These are phyloP conservation scores for Boulengeromyrus knoepffleri DNA, from an alignment of 2,113 vertebrate genomes.

Conservation along the genomic window DNA sequence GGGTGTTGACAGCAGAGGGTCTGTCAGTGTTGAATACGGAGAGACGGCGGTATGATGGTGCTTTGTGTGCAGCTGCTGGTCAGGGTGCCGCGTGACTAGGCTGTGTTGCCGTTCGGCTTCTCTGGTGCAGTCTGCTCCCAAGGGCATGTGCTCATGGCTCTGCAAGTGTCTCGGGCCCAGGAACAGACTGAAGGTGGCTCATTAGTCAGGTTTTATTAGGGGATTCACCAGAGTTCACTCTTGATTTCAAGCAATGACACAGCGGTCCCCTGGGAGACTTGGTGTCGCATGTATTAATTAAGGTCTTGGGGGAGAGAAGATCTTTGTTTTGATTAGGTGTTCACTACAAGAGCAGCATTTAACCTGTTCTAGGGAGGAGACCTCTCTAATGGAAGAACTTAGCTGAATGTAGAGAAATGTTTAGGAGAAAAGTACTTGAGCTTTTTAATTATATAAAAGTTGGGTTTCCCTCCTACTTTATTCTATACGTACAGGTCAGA, in stretches of 20 bases:
- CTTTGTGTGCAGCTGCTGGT: background rate
- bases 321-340: background rate
- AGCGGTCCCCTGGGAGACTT: background rate
- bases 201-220: background rate
- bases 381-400: background rate
- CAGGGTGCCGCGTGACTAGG: background rate
- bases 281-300: background rate
- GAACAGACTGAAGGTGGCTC: background rate
- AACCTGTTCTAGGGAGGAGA: background rate
- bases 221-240: background rate
- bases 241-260: background rate
- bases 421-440: background rate
- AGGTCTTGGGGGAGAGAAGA: background rate
- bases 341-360: background rate
- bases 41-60: background rate
- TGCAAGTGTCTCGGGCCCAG: background rate
- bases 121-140: too few relatives aligned
- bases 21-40: background rate
- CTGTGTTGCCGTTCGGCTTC: background rate
- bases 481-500: background rate
- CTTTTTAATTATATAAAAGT: background rate
- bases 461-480: background rate
- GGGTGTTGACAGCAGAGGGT: background rate
- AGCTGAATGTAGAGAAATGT: background rate
- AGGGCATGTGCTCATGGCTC: background rate